Evolutionary conservation across 1,140 invertebrate species (phyloP).

Genomic region (Zaprionus nigranus): DNA sequence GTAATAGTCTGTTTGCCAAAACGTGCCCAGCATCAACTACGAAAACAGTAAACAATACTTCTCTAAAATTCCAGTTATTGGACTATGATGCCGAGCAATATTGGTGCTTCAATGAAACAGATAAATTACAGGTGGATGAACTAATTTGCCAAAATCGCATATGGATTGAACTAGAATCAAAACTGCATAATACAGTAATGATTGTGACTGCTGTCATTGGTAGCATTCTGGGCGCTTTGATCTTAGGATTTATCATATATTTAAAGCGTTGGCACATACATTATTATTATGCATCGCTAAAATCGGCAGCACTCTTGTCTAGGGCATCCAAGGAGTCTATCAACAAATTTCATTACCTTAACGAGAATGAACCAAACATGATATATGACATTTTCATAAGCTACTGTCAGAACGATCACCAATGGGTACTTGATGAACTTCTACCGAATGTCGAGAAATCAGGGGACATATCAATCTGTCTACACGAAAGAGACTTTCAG

Average conservation of each 20-base stretch:
- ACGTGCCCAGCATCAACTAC: conserved; percentile 33
- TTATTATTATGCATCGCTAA: conserved; percentile 86
- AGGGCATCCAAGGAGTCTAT: conserved; percentile 61
- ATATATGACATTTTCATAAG: conserved; percentile 88
- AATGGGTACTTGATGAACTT: conserved; percentile 87
- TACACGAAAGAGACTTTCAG: conserved; percentile 88
- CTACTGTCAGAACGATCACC: conserved; percentile 87
- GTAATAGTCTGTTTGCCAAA: not conserved
- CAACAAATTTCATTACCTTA: conserved; percentile 53
- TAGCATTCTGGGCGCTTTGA: conserved; percentile 67
- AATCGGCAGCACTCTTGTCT: conserved; percentile 84
- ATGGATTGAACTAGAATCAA: conserved; percentile 33
- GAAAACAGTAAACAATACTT: conserved; percentile 35
- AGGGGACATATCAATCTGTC: conserved; percentile 86
- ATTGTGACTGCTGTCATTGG: conserved; percentile 57
- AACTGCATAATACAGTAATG: conserved; percentile 49
- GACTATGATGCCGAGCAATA: conserved; percentile 77
- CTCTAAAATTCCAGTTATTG: conserved; percentile 73
- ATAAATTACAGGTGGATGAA: conserved; percentile 60
- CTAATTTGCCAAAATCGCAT: conserved; percentile 51
- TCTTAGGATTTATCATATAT: conserved; percentile 78
- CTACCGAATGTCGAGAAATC: conserved; percentile 86
- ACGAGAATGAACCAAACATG: conserved; percentile 53
- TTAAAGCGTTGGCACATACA: conserved; percentile 85
- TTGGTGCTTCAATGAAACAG: conserved; percentile 80